Percentiles rank a stretch among this genome's conserved stretches.
These are phyloP conservation scores for Callipepla californica DNA, from an alignment of 2,113 vertebrate genomes.

Conservation along the genomic window DNA sequence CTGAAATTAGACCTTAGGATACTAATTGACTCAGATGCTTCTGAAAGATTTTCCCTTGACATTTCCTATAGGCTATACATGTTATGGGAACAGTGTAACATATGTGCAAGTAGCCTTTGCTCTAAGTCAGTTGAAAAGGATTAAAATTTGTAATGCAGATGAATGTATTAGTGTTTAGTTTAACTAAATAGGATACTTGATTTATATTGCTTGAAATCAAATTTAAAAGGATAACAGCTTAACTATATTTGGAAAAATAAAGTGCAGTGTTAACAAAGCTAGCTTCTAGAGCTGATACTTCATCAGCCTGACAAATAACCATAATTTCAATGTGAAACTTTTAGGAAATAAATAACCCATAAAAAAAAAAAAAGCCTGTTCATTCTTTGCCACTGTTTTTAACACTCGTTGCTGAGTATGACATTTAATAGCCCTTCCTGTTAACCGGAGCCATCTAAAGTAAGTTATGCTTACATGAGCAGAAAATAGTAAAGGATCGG, in stretches of 20 bases:
- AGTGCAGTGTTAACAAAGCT: conserved; percentile 20
- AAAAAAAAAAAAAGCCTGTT: not conserved
- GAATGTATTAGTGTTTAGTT: conserved; percentile 11
- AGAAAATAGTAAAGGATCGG: conserved; percentile 12
- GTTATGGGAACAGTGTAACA: not conserved
- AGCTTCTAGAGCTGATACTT: conserved; percentile 6
- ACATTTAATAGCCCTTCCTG: not conserved
- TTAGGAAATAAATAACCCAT: conserved; percentile 31
- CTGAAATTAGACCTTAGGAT: not conserved
- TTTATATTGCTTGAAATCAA: conserved; percentile 45
- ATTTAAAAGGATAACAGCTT: conserved; percentile 43
- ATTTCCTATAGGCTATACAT: not conserved
- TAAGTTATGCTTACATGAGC: not conserved
- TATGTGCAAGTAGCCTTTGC: not conserved
- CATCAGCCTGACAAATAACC: conserved; percentile 30
- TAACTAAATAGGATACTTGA: conserved; percentile 9
- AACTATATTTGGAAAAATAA: conserved; percentile 58
- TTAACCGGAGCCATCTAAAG: not conserved
- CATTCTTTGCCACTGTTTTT: conserved; percentile 20
- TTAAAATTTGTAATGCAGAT: not conserved
- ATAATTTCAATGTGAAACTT: conserved; percentile 34
- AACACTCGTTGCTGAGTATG: not conserved
- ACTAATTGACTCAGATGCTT: not conserved
- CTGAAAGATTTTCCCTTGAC: not conserved
- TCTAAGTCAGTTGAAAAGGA: conserved; percentile 26